Conservation (phyloP, 2,113 vertebrate species). For the Anser cygnoides region DNA sequence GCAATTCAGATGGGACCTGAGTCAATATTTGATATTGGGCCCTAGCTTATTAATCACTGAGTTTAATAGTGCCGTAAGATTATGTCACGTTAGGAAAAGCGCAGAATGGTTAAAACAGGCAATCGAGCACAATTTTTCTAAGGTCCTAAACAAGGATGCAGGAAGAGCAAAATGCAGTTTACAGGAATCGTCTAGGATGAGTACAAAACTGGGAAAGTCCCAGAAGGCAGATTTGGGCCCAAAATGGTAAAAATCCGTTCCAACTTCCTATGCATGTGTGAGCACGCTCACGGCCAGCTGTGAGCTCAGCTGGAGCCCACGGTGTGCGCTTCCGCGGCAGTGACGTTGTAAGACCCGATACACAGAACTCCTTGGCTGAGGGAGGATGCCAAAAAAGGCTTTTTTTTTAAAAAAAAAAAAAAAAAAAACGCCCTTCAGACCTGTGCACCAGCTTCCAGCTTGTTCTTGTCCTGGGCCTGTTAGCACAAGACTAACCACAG, state of each 20-base stretch:
- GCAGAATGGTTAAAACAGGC: not conserved
- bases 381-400: not conserved
- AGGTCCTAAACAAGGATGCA: not conserved
- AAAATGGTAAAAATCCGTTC: not conserved
- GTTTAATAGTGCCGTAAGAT: not conserved
- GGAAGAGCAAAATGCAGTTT: slow-evolving; percentile 6
- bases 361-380: not conserved
- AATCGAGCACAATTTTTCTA: not conserved
- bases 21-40: not conserved
- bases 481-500: slow-evolving; percentile 18
- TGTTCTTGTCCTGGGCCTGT: slow-evolving; percentile 3
- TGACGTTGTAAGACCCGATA: not conserved
- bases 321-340: not conserved
- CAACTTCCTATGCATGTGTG: not conserved
- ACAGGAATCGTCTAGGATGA: not conserved
- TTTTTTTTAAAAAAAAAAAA: not conserved
- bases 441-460: not conserved
- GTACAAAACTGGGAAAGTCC: not conserved
- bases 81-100: not conserved
- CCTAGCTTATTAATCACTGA: not conserved
- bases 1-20: not conserved
- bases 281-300: not conserved
- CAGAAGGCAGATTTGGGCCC: slow-evolving; percentile 40
- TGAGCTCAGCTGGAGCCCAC: not conserved
- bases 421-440: not conserved